phyloP scores from a whole-genome alignment of 2,113 vertebrate species.

The Cynoglossus semilaevis region DNA sequence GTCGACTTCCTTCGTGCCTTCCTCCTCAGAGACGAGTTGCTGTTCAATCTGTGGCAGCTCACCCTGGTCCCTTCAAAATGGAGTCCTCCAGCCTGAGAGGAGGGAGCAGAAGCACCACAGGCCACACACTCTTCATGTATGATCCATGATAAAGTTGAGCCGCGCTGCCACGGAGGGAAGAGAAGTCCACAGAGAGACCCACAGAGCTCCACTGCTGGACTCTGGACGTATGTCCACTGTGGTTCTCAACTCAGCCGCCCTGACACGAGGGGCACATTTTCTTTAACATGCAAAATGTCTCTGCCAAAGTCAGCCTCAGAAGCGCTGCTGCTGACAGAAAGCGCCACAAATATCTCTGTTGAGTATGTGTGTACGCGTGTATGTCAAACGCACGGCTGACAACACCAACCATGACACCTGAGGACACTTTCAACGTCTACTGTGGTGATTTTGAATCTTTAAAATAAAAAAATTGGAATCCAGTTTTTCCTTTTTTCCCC shows the following conservation, averaged over 20 bases:
- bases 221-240: not conserved
- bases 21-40: constrained; percentile 42
- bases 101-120: constrained; percentile 45
- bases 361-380: constrained; percentile 6
- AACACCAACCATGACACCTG: constrained; percentile 17
- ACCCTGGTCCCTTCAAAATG: constrained; percentile 77
- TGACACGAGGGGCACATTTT: constrained; percentile 30
- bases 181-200: constrained; percentile 15
- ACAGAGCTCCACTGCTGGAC: constrained; percentile 7
- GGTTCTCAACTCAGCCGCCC: not conserved
- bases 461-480: not conserved
- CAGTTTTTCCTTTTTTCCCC: not conserved
- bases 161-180: constrained; percentile 24
- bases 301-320: constrained; percentile 45
- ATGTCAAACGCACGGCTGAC: constrained; percentile 11
- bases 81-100: constrained; percentile 71
- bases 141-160: constrained; percentile 61
- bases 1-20: constrained; percentile 29
- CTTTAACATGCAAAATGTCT: constrained; percentile 11
- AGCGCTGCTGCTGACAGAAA: constrained; percentile 26
- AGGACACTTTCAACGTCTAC: constrained; percentile 4
- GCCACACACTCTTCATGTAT: constrained; percentile 79
- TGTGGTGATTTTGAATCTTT: not conserved
- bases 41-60: constrained; percentile 47
- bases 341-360: constrained; percentile 20